Evolutionary conservation across 92 coral and sea anemone species (phyloP), one percentile per base, ranked within the genome.

Genomic region (Zoanthus gigantus): DNA sequence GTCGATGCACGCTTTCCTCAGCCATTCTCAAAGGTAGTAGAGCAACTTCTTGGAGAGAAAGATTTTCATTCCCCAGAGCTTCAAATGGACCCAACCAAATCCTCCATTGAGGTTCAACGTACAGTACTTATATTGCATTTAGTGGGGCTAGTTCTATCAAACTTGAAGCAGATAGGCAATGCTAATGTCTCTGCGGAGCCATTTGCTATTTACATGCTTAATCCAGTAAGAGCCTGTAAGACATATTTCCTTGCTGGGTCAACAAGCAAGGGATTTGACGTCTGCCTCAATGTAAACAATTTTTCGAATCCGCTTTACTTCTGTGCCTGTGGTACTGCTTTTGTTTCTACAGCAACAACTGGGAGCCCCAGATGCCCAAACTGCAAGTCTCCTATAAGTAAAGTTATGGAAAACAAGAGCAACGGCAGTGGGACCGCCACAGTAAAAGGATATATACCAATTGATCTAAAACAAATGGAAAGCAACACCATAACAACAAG

Each of bases 121-220:
- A 96, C 99, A 28, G 83, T 82, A 34, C 85, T 97, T 12, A 82
- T 95, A 14, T 83, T 93, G 13, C 99, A 97, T 74, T 86, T 97
- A 29, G 79, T 89, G 37, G 90, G 93, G 16, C 72, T 97, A 14
- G 44, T 95, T 44, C 76, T 95, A 7, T 95, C 98, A 45, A 37
- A 75, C 28, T 71, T 17, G 60, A 79, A 52, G 66, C 79, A 72
- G 9, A 34, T 60, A 30, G 87, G 83, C 34, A 89, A 32, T 67
- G 16, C 37, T 15, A 66, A 28, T 37, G 73, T 67, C 42, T 58
- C 34, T 28, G 71, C 14, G 29, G 88, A 86, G 78, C 83, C 94
- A 11, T 88, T 95, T 46, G 71, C 76, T 74, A 79, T 88, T 48
- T 89, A 85, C 78, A 74, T 95, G 12, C 56, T 80, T 9, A 87